These are phyloP conservation scores for Leptinotarsa undecemlineata DNA, from an alignment of 1,140 invertebrate species.

Conservation along the genomic window DNA sequence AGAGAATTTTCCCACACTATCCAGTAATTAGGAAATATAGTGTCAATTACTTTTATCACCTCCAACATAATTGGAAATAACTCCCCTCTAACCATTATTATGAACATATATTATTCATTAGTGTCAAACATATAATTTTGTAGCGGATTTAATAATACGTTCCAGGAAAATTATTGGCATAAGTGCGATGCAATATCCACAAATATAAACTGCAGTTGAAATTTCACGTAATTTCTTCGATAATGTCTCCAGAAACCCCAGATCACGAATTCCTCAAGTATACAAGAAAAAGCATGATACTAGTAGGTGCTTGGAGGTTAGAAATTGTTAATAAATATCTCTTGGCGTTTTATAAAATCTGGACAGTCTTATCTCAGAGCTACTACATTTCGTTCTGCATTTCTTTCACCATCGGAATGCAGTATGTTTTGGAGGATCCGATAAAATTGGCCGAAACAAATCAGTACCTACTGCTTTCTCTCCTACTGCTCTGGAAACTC, in stretches of 20 bases:
- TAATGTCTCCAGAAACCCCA: neutral
- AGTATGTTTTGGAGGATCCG: neutral
- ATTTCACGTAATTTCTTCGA: neutral
- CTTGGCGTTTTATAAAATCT: neutral
- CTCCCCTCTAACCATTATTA: neutral
- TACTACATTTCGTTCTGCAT: neutral
- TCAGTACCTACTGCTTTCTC: neutral
- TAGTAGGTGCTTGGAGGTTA: neutral
- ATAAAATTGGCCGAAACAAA: neutral
- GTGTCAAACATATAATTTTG: neutral
- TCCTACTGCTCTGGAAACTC: neutral
- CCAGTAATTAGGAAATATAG: no score
- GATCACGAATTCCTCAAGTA: neutral
- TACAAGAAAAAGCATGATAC: neutral
- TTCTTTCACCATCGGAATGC: neutral
- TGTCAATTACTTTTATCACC: no score
- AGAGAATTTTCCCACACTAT: no score
- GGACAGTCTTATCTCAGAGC: neutral
- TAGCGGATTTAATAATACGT: neutral
- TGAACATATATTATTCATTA: neutral
- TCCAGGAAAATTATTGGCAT: neutral
- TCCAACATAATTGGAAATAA: no score
- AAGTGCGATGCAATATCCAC: neutral
- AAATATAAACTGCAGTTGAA: neutral
- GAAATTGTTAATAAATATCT: neutral